These are phyloP conservation scores for Pituophis catenifer DNA, from an alignment of 2,113 vertebrate species.

Conservation along the genomic window DNA sequence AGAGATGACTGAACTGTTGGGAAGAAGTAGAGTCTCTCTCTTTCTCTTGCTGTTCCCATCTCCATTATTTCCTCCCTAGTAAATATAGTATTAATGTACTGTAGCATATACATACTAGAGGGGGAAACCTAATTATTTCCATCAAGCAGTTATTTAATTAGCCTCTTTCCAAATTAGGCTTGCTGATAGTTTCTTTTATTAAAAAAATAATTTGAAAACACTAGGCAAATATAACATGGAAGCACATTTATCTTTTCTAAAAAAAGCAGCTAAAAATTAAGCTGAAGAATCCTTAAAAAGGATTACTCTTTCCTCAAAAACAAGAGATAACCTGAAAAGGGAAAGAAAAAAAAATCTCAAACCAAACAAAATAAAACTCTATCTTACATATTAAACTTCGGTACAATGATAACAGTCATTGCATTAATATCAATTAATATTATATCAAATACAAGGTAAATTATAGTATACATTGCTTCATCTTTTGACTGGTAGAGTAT, in stretches of 20 bases:
- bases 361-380: neutral
- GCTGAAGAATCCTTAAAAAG: neutral
- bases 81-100: no score
- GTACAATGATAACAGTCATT: neutral
- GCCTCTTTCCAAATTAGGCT: neutral
- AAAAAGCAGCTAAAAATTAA: neutral
- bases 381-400: neutral
- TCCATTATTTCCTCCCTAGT: neutral
- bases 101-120: neutral
- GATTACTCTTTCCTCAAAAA: neutral
- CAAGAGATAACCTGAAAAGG: neutral
- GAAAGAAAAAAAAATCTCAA: neutral
- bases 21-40: neutral
- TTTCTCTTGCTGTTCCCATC: neutral
- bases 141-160: neutral
- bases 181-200: neutral
- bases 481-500: neutral
- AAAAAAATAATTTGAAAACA: neutral
- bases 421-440: neutral
- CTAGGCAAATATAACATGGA: neutral
- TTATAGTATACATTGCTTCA: neutral
- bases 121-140: neutral
- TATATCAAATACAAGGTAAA: neutral
- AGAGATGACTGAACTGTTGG: neutral
- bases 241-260: neutral